These are phyloP conservation scores for Lepisosteus osseus DNA, from an alignment of 2,113 vertebrate species.

Conservation along the genomic window DNA sequence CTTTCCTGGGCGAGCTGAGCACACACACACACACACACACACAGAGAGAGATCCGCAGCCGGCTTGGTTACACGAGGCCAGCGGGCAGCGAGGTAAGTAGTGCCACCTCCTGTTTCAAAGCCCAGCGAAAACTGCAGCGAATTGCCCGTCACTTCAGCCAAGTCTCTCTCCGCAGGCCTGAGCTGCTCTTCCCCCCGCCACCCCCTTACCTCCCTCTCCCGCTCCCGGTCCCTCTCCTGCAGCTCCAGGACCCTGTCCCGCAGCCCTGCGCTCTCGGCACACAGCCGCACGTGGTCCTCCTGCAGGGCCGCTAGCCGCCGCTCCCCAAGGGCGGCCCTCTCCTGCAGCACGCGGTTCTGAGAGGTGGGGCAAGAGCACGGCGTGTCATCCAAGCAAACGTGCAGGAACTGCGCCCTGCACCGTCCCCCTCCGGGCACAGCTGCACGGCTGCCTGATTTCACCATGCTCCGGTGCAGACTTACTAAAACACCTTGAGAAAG, in stretches of 20 bases:
- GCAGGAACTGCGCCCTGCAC: neutral
- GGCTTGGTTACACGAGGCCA: neutral
- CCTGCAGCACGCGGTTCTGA: conserved; percentile 62
- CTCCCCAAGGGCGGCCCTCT: conserved; percentile 54
- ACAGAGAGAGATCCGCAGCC: neutral
- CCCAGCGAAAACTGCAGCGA: no score
- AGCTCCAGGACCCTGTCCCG: conserved; percentile 50
- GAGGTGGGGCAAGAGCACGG: neutral
- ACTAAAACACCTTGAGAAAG: no score
- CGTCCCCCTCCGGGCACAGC: no score
- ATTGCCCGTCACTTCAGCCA: no score
- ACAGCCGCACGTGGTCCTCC: conserved; percentile 51
- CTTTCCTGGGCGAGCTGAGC: conserved; percentile 69
- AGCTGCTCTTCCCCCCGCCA: no score
- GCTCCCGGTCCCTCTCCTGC: conserved; percentile 55
- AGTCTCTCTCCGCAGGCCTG: no score
- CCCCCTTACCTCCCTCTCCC: conserved; percentile 59
- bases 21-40: conserved; percentile 20
- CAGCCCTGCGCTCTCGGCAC: conserved; percentile 50
- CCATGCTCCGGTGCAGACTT: no score
- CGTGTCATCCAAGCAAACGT: neutral
- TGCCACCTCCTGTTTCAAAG: no score
- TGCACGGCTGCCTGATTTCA: no score
- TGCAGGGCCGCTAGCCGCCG: conserved; percentile 45
- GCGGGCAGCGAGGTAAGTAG: no score